phyloP scores from a whole-genome alignment of 2,888 invertebrate species.

The Thereva nobilitata region DNA sequence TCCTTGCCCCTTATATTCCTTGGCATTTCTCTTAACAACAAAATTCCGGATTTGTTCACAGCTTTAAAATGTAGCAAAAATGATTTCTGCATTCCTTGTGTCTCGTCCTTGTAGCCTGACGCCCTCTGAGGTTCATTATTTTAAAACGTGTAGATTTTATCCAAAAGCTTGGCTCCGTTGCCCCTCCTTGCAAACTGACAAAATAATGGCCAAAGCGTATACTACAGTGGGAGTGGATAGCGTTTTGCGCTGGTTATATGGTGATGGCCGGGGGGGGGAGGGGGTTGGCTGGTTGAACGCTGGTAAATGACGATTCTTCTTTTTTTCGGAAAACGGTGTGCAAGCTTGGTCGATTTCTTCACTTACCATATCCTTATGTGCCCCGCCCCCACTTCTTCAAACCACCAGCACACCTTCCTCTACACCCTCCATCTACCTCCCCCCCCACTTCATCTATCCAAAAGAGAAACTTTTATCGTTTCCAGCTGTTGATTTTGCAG shows the following conservation, averaged over 20 bases:
- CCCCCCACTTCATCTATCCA: not conserved
- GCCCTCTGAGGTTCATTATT: conserved; percentile 29
- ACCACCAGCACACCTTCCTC: too few relatives aligned
- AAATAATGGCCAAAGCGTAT: not conserved
- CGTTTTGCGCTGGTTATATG: too few relatives aligned
- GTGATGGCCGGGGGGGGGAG: too few relatives aligned
- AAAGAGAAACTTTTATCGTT: conserved; percentile 9
- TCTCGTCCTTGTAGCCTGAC: conserved; percentile 9
- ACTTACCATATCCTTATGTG: too few relatives aligned
- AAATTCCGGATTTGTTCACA: not conserved
- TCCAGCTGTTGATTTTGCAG: conserved; percentile 33
- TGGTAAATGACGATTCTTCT: conserved; percentile 1
- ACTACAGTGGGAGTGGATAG: too few relatives aligned
- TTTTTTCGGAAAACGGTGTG: conserved; percentile 3
- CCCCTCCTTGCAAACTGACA: not conserved
- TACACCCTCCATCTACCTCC: not conserved
- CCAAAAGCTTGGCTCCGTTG: not conserved
- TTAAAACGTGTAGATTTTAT: conserved; percentile 21
- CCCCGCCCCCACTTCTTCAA: too few relatives aligned
- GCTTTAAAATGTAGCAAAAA: conserved; percentile 21
- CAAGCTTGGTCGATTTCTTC: not conserved
- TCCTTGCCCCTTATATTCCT: too few relatives aligned
- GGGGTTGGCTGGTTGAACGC: too few relatives aligned
- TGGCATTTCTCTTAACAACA: too few relatives aligned
- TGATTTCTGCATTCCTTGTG: conserved; percentile 32